These are phyloP conservation scores for Pogonophryne albipinna DNA, from an alignment of 2,797 vertebrate species.

Conservation along the genomic window DNA sequence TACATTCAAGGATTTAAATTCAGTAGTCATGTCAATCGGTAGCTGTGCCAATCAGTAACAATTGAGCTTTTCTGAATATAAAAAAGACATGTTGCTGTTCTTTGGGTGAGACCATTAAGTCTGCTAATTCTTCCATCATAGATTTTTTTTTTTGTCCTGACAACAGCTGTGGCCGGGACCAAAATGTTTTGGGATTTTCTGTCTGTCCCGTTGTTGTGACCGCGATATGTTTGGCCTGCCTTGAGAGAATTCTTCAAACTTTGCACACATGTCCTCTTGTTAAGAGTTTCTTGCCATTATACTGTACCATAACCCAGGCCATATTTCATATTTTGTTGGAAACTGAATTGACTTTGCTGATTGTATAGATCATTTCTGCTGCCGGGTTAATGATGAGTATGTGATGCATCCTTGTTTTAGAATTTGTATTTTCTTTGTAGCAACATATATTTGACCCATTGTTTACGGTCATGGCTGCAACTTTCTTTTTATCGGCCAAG, in stretches of 20 bases:
- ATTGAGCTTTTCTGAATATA: no score
- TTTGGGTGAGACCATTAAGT: background rate
- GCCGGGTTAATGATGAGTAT: background rate
- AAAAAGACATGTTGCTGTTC: background rate
- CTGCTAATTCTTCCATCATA: background rate
- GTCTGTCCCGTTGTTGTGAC: background rate
- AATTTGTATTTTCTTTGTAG: background rate
- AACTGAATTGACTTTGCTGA: background rate
- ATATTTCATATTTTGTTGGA: background rate
- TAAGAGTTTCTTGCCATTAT: background rate
- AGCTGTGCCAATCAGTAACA: background rate
- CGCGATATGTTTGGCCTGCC: no score
- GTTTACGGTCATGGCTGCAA: background rate
- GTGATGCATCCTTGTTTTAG: background rate
- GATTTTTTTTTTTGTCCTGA: background rate
- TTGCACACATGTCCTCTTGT: no score
- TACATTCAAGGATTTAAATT: slow-evolving; percentile 46
- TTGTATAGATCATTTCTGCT: no score
- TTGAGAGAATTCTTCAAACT: background rate
- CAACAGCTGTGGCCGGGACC: background rate
- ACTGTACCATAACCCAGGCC: background rate
- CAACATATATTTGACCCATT: background rate
- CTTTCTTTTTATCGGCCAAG: no score
- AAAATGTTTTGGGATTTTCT: background rate
- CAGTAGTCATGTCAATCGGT: background rate